phyloP scores from a whole-genome alignment of 2,797 vertebrate genomes.

The Thaleichthys pacificus region DNA sequence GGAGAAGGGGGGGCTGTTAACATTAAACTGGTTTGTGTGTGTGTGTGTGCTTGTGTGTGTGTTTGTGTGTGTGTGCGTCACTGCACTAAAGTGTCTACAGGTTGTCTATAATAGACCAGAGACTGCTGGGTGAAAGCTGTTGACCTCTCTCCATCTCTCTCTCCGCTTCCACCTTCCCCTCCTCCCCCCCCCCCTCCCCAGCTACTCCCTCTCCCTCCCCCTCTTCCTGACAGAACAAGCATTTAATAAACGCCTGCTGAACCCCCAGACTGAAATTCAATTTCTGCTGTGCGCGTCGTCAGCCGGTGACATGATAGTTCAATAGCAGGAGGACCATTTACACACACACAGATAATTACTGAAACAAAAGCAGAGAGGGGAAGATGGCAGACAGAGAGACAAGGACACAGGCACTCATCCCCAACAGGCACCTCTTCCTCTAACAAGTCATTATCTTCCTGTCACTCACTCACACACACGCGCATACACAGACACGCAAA shows the following conservation, averaged over 20 bases:
- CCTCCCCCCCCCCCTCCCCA: neutral
- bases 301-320: slow-evolving; percentile 52
- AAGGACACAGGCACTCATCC: slow-evolving; percentile 71
- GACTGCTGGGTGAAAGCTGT: slow-evolving; percentile 43
- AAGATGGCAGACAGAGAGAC: slow-evolving; percentile 48
- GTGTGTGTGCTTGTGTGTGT: neutral
- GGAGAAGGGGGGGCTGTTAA: too few relatives aligned
- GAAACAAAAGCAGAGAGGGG: slow-evolving; percentile 63
- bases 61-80: neutral
- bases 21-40: neutral
- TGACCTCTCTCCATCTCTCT: slow-evolving; percentile 47
- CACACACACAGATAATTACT: slow-evolving; percentile 49
- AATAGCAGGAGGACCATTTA: slow-evolving; percentile 43
- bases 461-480: slow-evolving; percentile 68
- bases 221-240: slow-evolving; percentile 50
- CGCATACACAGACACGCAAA: slow-evolving; percentile 24
- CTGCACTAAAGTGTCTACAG: slow-evolving; percentile 37
- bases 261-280: slow-evolving; percentile 60
- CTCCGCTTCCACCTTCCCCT: slow-evolving; percentile 49
- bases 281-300: slow-evolving; percentile 54
- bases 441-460: slow-evolving; percentile 81
- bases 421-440: slow-evolving; percentile 68
- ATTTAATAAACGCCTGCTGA: slow-evolving; percentile 64
- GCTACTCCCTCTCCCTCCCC: slow-evolving; percentile 29
- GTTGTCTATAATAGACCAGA: slow-evolving; percentile 53